A percentile compares a stretch with the other conserved stretches of the same genome.
These are phyloP conservation scores for Anticlea derivata DNA, from an alignment of 2,888 invertebrate species.

Conservation along the genomic window DNA sequence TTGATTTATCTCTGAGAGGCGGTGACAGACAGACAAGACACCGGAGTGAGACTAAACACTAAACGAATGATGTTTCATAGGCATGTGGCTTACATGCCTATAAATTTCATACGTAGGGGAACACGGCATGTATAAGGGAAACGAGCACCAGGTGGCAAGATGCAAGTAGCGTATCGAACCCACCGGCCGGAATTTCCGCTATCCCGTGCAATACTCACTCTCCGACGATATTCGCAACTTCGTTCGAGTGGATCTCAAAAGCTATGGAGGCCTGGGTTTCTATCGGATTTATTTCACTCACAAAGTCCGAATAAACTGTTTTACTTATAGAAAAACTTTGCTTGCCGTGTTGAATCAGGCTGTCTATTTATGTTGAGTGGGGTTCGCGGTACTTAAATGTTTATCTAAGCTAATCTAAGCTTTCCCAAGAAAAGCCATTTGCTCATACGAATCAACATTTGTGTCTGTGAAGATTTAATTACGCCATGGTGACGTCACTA, in stretches of 20 bases:
- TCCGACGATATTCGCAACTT: constrained; percentile 33
- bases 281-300: constrained; percentile 31
- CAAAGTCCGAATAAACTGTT: constrained; percentile 30
- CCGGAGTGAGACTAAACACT: too few species aligned
- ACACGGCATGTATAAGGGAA: constrained; percentile 15
- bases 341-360: constrained; percentile 25
- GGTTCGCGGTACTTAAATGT: constrained; percentile 14
- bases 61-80: too few species aligned
- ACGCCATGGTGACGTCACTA: constrained; percentile 25
- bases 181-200: constrained; percentile 31
- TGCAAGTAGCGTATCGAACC: constrained; percentile 23
- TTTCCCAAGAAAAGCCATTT: constrained; percentile 6
- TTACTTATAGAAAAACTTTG: constrained; percentile 31
- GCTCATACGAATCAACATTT: constrained; percentile 4
- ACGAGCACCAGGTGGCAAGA: constrained; percentile 9
- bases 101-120: too few species aligned
- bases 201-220: constrained; percentile 24
- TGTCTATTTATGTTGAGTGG: constrained; percentile 19
- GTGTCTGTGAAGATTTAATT: constrained; percentile 13
- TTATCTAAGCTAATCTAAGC: constrained; percentile 16
- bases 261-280: constrained; percentile 24
- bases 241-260: constrained; percentile 30
- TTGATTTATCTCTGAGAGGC: too few species aligned
- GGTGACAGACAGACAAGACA: too few species aligned
- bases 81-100: too few species aligned